Conservation (phyloP, 2,113 vertebrate genomes). For the Trogon surrucura region DNA sequence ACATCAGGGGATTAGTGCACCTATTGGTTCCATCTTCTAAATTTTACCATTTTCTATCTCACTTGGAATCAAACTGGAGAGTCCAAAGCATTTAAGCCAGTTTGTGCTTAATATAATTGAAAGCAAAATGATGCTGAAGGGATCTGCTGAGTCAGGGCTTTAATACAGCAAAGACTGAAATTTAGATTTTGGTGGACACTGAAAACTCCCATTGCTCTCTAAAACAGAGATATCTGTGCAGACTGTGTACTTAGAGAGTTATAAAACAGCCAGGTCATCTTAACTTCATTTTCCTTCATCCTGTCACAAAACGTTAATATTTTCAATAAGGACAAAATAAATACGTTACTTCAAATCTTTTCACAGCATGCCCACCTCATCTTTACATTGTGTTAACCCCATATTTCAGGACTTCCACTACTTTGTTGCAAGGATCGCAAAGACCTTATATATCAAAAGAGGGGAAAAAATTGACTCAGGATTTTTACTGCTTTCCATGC, state of each 20-base stretch:
- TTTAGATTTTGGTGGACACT: conserved; percentile 10
- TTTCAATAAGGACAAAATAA: neutral
- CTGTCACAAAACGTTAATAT: neutral
- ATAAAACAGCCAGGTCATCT: neutral
- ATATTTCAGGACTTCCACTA: neutral
- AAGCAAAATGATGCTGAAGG: neutral
- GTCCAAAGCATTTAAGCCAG: conserved; percentile 9
- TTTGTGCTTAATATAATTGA: conserved; percentile 5
- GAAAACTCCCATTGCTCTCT: neutral
- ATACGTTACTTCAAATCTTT: neutral
- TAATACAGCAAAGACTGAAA: neutral
- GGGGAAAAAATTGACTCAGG: fast-evolving
- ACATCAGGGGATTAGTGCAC: conserved; percentile 9
- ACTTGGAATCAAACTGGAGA: conserved; percentile 17
- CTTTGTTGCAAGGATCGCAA: neutral
- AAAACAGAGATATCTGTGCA: neutral
- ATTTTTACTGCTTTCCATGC: neutral
- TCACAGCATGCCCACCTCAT: neutral
- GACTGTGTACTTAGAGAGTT: neutral
- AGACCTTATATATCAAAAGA: neutral
- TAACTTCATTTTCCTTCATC: neutral
- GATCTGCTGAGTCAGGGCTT: conserved; percentile 31
- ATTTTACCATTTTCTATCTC: conserved; percentile 18
- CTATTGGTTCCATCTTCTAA: conserved; percentile 20
- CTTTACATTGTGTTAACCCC: neutral